These are phyloP conservation scores for Microctonus brassicae DNA, from an alignment of 2,888 invertebrate species.

Conservation along the genomic window DNA sequence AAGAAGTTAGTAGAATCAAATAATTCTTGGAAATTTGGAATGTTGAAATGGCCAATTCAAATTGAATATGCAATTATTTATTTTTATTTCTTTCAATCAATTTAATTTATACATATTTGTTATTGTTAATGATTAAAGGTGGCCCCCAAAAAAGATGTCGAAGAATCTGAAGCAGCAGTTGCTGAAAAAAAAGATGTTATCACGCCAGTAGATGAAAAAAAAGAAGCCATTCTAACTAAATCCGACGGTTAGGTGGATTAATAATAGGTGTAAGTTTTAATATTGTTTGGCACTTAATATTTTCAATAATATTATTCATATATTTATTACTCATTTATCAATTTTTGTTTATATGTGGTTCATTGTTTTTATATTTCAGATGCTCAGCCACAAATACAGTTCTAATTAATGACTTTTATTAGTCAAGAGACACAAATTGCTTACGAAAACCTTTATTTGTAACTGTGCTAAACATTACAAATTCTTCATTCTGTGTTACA, in stretches of 20 bases:
- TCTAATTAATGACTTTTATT: constrained; percentile 46
- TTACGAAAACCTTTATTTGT: constrained; percentile 50
- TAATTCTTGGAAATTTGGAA: not conserved
- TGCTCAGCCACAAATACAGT: constrained; percentile 47
- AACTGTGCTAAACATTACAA: constrained; percentile 54
- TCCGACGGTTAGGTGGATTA: constrained; percentile 60
- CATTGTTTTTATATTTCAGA: constrained; percentile 40
- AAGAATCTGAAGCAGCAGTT: constrained; percentile 56
- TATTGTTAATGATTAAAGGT: constrained; percentile 51
- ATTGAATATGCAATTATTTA: constrained; percentile 4
- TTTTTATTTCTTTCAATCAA: not conserved
- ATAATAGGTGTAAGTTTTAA: constrained; percentile 44
- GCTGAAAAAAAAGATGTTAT: constrained; percentile 61
- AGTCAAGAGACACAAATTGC: constrained; percentile 52
- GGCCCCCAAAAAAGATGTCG: constrained; percentile 63
- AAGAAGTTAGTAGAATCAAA: constrained; percentile 75
- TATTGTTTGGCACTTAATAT: not conserved
- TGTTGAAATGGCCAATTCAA: constrained; percentile 1
- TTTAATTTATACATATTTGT: constrained; percentile 21
- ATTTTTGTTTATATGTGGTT: not conserved
- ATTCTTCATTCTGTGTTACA: constrained; percentile 59
- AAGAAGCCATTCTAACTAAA: constrained; percentile 64
- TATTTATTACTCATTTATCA: not conserved
- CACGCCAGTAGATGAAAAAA: constrained; percentile 58
- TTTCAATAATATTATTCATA: not conserved